These are phyloP conservation scores for Cyphomyrus discorhynchus DNA, from an alignment of 2,113 vertebrate genomes.

Conservation along the genomic window DNA sequence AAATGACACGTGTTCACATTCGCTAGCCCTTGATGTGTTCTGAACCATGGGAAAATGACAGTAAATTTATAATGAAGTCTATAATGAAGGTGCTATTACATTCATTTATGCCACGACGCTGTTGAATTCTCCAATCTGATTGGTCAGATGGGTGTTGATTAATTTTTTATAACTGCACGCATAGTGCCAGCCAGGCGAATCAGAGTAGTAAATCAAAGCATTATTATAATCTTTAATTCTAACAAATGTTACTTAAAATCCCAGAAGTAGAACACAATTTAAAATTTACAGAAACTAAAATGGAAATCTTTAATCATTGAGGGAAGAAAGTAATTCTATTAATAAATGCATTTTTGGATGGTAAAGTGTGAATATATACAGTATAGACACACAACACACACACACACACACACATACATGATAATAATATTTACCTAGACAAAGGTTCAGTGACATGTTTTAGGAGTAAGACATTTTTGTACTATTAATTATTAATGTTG, in stretches of 20 bases:
- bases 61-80: not conserved
- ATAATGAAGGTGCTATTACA: not conserved
- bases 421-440: not conserved
- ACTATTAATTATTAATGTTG: not conserved
- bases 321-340: not conserved
- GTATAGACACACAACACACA: not conserved
- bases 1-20: not conserved
- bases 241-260: not conserved
- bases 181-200: not conserved
- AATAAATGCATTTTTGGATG: not conserved
- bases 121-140: not conserved
- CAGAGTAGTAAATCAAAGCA: not conserved
- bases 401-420: not conserved
- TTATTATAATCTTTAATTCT: not conserved
- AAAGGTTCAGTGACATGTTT: not conserved
- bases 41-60: not conserved
- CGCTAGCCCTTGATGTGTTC: not conserved
- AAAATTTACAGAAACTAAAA: not conserved
- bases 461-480: not conserved
- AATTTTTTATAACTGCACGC: not conserved
- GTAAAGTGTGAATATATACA: not conserved
- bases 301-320: not conserved
- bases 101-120: not conserved
- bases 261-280: not conserved
- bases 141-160: not conserved